These are phyloP conservation scores for Macrobrachium nipponense DNA, from an alignment of 1,140 invertebrate species.

Conservation along the genomic window DNA sequence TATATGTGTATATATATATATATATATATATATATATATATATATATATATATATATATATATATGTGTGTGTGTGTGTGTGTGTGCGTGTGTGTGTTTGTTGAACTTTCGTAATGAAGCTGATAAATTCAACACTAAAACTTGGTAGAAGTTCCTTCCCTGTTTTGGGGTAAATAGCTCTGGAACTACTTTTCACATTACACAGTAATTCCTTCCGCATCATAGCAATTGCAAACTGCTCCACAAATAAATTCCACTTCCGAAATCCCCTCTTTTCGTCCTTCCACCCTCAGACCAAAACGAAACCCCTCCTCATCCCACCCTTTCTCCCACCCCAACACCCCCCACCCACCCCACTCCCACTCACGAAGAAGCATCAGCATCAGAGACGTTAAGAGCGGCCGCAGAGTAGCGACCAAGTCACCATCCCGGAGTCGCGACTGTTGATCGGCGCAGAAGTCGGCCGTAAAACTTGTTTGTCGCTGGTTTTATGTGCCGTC, in stretches of 20 bases:
- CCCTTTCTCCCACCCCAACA: neutral
- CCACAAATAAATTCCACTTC: neutral
- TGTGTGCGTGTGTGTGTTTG: too few species aligned
- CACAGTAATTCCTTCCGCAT: too few species aligned
- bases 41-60: slow-evolving; percentile 10
- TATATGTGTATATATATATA: neutral
- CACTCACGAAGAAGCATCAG: too few species aligned
- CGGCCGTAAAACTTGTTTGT: slow-evolving; percentile 16
- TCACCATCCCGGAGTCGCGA: neutral
- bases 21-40: neutral
- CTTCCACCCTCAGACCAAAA: neutral
- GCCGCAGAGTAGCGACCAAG: too few species aligned
- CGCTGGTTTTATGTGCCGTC: neutral
- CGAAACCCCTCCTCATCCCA: neutral
- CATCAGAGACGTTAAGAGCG: too few species aligned
- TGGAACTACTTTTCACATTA: too few species aligned
- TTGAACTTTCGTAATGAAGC: too few species aligned
- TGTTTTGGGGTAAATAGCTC: too few species aligned
- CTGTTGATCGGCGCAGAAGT: neutral
- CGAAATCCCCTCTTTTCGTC: neutral
- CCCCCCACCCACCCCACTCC: neutral
- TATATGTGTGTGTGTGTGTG: neutral
- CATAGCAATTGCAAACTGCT: too few species aligned
- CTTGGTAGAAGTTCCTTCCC: too few species aligned
- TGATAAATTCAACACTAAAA: too few species aligned